Evolutionary conservation across 2,888 invertebrate genomes (phyloP).

Genomic region (Arctia plantaginis): DNA sequence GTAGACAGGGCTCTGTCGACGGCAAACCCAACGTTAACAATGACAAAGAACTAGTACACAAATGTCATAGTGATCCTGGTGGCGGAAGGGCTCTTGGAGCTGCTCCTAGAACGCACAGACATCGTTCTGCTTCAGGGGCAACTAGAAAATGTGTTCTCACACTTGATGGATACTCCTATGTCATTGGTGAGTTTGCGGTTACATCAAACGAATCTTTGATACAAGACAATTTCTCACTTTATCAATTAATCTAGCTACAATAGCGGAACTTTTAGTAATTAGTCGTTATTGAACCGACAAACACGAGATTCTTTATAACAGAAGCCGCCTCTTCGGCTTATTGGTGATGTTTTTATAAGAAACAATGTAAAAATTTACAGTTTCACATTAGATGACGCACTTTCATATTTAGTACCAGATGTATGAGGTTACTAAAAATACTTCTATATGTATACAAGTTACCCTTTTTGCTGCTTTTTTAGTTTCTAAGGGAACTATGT

Average conservation of each 20-base stretch:
- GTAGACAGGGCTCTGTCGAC: slow-evolving; percentile 83
- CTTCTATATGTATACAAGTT: slow-evolving; percentile 32
- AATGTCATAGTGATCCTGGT: slow-evolving; percentile 89
- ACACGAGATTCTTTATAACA: slow-evolving; percentile 25
- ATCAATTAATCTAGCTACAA: slow-evolving; percentile 33
- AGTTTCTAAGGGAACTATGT: slow-evolving; percentile 31
- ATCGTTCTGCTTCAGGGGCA: slow-evolving; percentile 84
- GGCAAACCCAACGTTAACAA: slow-evolving; percentile 71
- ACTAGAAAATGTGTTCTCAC: slow-evolving; percentile 93
- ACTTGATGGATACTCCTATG: slow-evolving; percentile 94
- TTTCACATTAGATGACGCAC: slow-evolving; percentile 28
- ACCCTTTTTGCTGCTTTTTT: slow-evolving; percentile 13
- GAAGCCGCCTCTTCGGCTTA: slow-evolving; percentile 13
- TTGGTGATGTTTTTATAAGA: slow-evolving; percentile 23
- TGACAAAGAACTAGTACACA: slow-evolving; percentile 89
- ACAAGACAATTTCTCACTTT: slow-evolving; percentile 23
- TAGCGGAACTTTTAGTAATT: slow-evolving; percentile 27
- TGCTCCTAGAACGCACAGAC: slow-evolving; percentile 73
- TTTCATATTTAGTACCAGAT: slow-evolving; percentile 40
- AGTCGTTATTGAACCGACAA: slow-evolving; percentile 31
- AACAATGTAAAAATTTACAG: slow-evolving; percentile 8
- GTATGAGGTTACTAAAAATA: slow-evolving; percentile 42
- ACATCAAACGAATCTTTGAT: slow-evolving; percentile 20
- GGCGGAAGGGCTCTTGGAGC: slow-evolving; percentile 81
- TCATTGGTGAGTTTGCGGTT: slow-evolving; percentile 90